Evolutionary conservation across 2,113 vertebrate genomes (phyloP).

Genomic region (Callithrix jacchus): DNA sequence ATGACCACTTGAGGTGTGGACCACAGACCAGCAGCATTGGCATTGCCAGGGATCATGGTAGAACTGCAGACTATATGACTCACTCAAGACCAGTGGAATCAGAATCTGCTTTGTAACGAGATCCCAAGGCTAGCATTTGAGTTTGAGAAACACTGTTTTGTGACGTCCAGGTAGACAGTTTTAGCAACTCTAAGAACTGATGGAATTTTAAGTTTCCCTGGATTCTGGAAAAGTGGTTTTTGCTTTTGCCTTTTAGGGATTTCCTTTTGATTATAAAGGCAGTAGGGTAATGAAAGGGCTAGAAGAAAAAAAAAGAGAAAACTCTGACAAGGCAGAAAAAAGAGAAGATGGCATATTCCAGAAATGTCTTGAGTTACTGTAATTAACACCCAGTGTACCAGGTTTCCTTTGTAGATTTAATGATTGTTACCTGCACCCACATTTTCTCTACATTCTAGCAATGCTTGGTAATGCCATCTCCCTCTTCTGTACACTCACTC

Average conservation of each 20-base stretch:
- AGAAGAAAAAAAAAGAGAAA: neutral
- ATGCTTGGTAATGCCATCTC: neutral
- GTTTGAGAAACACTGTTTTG: neutral
- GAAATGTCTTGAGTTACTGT: slow-evolving; percentile 75
- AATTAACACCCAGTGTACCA: slow-evolving; percentile 70
- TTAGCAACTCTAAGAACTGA: neutral
- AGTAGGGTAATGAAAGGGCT: slow-evolving; percentile 71
- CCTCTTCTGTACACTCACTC: neutral
- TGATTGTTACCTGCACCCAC: slow-evolving; percentile 55
- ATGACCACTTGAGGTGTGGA: neutral
- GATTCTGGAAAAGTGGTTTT: slow-evolving; percentile 62
- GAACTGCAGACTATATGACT: neutral
- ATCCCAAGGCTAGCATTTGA: neutral
- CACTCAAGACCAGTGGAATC: neutral
- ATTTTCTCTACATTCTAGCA: slow-evolving; percentile 57
- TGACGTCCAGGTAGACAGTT: neutral
- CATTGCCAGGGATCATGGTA: neutral
- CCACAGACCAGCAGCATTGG: accelerated
- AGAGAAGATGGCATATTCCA: slow-evolving; percentile 72
- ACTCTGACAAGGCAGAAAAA: slow-evolving; percentile 67
- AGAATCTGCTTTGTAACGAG: slow-evolving; percentile 18
- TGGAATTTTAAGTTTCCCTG: slow-evolving; percentile 15
- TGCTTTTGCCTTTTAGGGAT: slow-evolving; percentile 42
- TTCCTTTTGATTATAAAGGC: slow-evolving; percentile 66
- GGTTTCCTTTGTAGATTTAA: slow-evolving; percentile 77